Evolutionary conservation across 2,888 invertebrate genomes (phyloP).

Genomic region (Isoperla grammatica): DNA sequence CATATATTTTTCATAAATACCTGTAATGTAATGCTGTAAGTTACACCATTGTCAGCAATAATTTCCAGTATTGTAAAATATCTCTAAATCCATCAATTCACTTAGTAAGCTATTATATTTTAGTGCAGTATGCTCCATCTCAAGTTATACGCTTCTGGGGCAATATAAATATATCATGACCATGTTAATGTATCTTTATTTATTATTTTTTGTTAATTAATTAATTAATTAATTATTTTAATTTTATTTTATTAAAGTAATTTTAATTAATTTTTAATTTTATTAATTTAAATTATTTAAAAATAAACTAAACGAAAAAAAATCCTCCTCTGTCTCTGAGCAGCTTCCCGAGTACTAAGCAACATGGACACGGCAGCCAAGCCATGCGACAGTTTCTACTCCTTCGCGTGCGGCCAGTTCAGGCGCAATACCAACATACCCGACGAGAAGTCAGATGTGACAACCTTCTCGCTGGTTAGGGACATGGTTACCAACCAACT

Average conservation of each 20-base stretch:
- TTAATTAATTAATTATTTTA: background rate
- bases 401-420: conserved; percentile 73
- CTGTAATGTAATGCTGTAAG: too few species aligned
- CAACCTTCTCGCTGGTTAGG: conserved; percentile 60
- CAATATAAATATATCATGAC: too few species aligned
- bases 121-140: too few species aligned
- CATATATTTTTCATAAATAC: too few species aligned
- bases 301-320: background rate
- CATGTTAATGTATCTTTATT: too few species aligned
- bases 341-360: conserved; percentile 63
- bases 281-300: too few species aligned
- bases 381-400: conserved; percentile 78
- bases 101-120: too few species aligned
- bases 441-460: conserved; percentile 71
- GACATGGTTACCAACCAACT: conserved; percentile 70
- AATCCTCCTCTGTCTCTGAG: conserved; percentile 19
- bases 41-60: too few species aligned
- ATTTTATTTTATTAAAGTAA: background rate
- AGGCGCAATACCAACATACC: conserved; percentile 66
- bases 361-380: conserved; percentile 66
- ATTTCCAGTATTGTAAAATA: too few species aligned
- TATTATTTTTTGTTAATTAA: background rate
- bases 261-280: too few species aligned
- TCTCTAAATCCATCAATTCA: too few species aligned
- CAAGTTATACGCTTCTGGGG: too few species aligned